A percentile compares a stretch with the other conserved stretches of the same genome.
These are phyloP conservation scores for Nansenia antarctica DNA, from an alignment of 2,113 vertebrate genomes.

Conservation along the genomic window DNA sequence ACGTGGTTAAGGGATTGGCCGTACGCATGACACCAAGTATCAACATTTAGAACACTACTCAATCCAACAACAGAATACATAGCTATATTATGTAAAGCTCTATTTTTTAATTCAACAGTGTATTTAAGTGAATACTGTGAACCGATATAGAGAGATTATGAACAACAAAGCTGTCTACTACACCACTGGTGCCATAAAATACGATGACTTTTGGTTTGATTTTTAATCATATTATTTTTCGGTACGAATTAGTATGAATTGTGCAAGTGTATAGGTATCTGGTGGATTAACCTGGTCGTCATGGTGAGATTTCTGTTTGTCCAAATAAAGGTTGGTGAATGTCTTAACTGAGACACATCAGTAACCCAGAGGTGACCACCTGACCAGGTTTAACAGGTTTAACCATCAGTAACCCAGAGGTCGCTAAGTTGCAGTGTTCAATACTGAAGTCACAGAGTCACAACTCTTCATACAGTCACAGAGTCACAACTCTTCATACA, in stretches of 20 bases:
- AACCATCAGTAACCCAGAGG: no score
- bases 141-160: constrained; percentile 89
- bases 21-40: background rate
- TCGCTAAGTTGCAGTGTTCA: no score
- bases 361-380: background rate
- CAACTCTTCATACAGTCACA: no score
- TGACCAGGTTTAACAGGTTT: background rate
- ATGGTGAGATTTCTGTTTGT: background rate
- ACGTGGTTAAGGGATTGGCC: constrained; percentile 39
- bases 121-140: constrained; percentile 97
- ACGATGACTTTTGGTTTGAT: constrained; percentile 72
- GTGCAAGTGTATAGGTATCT: constrained; percentile 26
- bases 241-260: constrained; percentile 43
- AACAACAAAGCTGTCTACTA: constrained; percentile 90
- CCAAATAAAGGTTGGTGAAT: background rate
- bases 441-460: no score
- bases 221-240: constrained; percentile 42
- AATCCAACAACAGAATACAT: constrained; percentile 65
- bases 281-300: constrained; percentile 7
- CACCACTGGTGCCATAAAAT: constrained; percentile 98
- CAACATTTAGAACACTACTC: constrained; percentile 42
- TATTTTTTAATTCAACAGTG: constrained; percentile 93
- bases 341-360: background rate
- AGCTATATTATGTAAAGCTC: constrained; percentile 87
- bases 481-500: no score